Base-by-base conservation (phyloP, 1,140 invertebrate species). In the Diorhabda sublineata region DNA sequence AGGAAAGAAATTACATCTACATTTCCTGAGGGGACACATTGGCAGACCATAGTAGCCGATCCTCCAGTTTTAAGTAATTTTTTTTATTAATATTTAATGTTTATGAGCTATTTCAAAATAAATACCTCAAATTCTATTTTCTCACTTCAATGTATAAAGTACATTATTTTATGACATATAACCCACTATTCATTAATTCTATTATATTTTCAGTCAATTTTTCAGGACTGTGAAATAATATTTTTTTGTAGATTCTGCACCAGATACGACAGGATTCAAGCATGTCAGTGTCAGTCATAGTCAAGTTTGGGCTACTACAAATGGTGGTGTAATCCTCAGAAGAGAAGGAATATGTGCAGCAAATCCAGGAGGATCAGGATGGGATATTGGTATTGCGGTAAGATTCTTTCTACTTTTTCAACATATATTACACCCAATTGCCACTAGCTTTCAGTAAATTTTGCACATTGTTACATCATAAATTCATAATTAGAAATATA, bases 11-110 rank as follows among this genome's bases (percentile, higher is more conserved):
- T 93, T 41, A 85, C 84, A 2, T 82, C 81, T 66, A 83, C 85
- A 61, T 91, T 90, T 74, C 91, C 91, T 0, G 91, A 93, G 80
- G 92, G 92, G 7, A 87, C 85, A 0, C 81, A 87, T 72, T 94
- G 92, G 92, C 85, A 89, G 73, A 84, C 84, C 58, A 78, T 90
- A 60, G 83, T 83, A 41, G 81, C 85, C 67, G 84, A 87, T 80
- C 82, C 84, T 42, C 85, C 84, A 72, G 82, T 87, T 72, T 83
- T 86, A n/a, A 74, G 76, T 76, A 71, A 69, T 70, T 71, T 4
- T n/a, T 2, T 26, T 26, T 26, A 26, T 26, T 26, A 26, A 26
- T 26, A 26, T 26, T 26, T 26, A 26, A 26, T 26, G 26, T 26
- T 26, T 26, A 26, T 26, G 26, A 26, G 1, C 1, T 26, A 26